Evolutionary conservation across 2,888 invertebrate species (phyloP).

Genomic region (Lasioglossum malachurum): DNA sequence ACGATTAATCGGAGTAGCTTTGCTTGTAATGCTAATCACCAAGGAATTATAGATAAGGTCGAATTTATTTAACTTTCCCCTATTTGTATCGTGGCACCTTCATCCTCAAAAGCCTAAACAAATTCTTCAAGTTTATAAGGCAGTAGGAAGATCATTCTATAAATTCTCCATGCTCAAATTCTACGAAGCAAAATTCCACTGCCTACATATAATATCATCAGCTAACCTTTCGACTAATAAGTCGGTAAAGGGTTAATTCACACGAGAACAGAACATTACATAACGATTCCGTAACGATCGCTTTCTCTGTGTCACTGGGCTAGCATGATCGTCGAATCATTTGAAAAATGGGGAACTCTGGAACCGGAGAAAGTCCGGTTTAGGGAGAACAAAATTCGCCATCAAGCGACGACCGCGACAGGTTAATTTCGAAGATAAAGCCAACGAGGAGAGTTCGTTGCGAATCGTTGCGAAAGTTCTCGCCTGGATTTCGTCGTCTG

Average conservation of each 20-base stretch:
- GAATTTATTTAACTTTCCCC: background rate
- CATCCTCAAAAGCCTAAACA: background rate
- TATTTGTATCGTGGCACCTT: background rate
- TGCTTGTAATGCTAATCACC: background rate
- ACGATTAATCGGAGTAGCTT: background rate
- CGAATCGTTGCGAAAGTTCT: conserved; percentile 55
- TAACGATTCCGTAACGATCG: conserved; percentile 52
- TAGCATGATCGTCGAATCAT: background rate
- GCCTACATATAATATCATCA: background rate
- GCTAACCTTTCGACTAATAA: no score
- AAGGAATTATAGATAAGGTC: background rate
- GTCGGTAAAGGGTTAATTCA: background rate
- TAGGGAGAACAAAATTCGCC: conserved; percentile 21
- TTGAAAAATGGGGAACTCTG: background rate
- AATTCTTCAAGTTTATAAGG: background rate
- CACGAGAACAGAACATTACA: conserved; percentile 16
- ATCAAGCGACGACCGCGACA: background rate
- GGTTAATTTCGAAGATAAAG: conserved; percentile 15
- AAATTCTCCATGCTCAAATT: background rate
- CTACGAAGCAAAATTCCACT: no score
- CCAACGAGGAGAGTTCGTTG: background rate
- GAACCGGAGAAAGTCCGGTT: conserved; percentile 34
- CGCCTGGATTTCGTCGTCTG: conserved; percentile 28
- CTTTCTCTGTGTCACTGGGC: conserved; percentile 61
- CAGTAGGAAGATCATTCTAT: background rate